phyloP scores from a whole-genome alignment of 2,797 vertebrate genomes.

The Scyliorhinus canicula region DNA sequence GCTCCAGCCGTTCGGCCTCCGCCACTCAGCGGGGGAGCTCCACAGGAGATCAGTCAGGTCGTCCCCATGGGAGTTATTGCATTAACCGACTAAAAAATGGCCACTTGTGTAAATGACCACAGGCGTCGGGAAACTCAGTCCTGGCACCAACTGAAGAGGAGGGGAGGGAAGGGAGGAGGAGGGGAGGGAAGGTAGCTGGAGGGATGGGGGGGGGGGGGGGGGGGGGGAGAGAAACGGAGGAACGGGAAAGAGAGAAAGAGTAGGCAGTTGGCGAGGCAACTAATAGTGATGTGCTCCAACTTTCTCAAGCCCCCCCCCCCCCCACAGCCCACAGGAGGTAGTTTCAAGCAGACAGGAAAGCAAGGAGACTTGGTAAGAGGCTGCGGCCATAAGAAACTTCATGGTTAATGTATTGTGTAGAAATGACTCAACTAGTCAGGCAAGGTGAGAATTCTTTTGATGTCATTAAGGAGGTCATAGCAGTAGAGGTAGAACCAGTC shows the following conservation, averaged over 20 bases:
- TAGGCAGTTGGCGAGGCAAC: not conserved
- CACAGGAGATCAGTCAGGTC: no score
- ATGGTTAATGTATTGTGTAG: no score
- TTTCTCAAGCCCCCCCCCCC: not conserved
- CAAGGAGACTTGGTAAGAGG: not conserved
- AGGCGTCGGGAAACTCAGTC: not conserved
- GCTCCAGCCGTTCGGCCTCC: no score
- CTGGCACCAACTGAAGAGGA: not conserved
- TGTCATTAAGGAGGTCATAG: not conserved
- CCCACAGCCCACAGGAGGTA: not conserved
- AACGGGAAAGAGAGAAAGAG: no score
- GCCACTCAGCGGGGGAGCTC: no score
- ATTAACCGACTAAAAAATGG: not conserved
- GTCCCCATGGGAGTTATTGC: no score
- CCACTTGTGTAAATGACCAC: not conserved
- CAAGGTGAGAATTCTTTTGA: not conserved
- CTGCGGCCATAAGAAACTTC: not conserved
- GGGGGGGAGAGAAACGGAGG: no score
- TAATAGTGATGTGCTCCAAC: not conserved
- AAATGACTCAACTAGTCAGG: not conserved
- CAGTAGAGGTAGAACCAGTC: not conserved
- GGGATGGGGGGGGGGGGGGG: no score
- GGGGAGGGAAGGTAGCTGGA: not conserved
- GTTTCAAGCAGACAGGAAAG: not conserved
- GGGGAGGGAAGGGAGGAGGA: not conserved